Conservation (phyloP, 2,113 vertebrate species). For the Scortum barcoo region DNA sequence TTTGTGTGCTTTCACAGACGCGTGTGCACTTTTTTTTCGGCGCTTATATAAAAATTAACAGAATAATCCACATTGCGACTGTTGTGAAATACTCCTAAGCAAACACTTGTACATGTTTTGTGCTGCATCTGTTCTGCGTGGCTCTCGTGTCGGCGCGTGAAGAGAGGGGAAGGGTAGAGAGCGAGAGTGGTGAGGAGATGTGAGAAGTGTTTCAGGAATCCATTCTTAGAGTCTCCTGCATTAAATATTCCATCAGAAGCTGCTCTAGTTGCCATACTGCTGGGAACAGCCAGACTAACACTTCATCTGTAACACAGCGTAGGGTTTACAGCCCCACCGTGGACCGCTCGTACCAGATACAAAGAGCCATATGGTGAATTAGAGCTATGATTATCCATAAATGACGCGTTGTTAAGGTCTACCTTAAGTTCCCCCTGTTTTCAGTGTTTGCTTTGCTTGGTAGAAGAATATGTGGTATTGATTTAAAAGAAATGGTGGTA, state of each 20-base stretch:
- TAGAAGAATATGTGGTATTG: neutral
- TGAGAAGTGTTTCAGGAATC: slow-evolving; percentile 47
- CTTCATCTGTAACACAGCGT: slow-evolving; percentile 42
- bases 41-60: neutral
- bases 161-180: slow-evolving; percentile 5
- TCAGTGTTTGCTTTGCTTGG: slow-evolving; percentile 2
- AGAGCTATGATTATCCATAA: slow-evolving; percentile 28
- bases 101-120: slow-evolving; percentile 10
- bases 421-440: neutral
- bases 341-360: slow-evolving; percentile 38
- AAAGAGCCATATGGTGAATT: slow-evolving; percentile 39
- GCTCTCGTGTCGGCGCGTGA: neutral
- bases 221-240: slow-evolving; percentile 56
- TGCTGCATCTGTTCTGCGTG: slow-evolving; percentile 18
- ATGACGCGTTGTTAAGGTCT: neutral
- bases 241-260: slow-evolving; percentile 73
- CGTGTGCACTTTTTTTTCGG: neutral
- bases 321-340: slow-evolving; percentile 26
- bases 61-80: neutral
- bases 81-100: neutral
- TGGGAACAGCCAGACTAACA: slow-evolving; percentile 36
- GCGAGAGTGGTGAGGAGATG: slow-evolving; percentile 9
- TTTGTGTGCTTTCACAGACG: neutral
- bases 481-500: neutral
- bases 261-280: slow-evolving; percentile 44